These are phyloP conservation scores for Phainopepla nitens DNA, from an alignment of 2,113 vertebrate genomes.

Conservation along the genomic window DNA sequence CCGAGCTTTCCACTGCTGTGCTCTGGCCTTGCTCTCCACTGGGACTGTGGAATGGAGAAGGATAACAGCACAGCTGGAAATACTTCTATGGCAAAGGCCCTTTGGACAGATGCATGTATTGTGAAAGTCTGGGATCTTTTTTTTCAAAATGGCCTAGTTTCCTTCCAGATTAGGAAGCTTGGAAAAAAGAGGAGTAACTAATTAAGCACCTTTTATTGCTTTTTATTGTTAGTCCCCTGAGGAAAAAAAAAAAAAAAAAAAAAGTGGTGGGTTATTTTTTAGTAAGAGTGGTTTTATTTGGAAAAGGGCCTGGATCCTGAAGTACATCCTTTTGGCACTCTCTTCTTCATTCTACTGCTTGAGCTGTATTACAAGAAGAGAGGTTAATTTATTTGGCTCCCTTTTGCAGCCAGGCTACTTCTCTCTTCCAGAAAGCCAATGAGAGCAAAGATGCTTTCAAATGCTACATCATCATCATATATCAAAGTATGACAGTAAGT, in stretches of 20 bases:
- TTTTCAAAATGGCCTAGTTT: conserved; percentile 1
- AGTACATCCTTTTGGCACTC: background rate
- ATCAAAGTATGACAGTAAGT: background rate
- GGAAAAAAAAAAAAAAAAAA: background rate
- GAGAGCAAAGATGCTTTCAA: background rate
- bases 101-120: background rate
- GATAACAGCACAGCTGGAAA: conserved; percentile 1
- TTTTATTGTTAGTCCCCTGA: conserved; percentile 11
- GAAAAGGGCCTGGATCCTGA: background rate
- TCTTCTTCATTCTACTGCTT: background rate
- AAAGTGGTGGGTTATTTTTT: background rate
- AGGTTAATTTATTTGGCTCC: background rate
- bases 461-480: background rate
- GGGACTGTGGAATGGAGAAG: background rate
- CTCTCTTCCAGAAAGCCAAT: background rate
- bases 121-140: background rate
- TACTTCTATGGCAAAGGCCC: background rate
- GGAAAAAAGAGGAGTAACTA: background rate
- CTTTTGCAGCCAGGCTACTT: background rate
- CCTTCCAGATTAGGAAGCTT: conserved; percentile 14
- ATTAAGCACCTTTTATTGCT: conserved; percentile 41
- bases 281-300: background rate
- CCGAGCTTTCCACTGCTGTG: background rate
- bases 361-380: background rate
- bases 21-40: background rate